Conservation (phyloP, 2,888 invertebrate species). For the Linnaemya vulpina region DNA sequence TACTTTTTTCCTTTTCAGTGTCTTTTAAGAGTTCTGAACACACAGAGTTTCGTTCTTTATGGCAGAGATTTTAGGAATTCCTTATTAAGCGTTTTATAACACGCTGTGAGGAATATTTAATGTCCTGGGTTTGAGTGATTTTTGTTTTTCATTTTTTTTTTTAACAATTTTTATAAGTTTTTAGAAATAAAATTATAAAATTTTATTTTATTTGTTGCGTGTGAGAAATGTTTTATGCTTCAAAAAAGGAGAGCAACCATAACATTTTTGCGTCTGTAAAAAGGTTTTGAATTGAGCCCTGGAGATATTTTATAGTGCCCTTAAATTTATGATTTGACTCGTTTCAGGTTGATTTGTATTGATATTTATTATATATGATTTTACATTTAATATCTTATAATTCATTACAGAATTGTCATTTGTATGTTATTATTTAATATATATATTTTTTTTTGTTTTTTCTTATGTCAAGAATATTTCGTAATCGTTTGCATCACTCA, state of each 20-base stretch:
- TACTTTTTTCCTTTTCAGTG: constrained; percentile 2
- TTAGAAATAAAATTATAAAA: constrained; percentile 39
- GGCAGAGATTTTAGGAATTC: constrained; percentile 62
- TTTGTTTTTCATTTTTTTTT: no score
- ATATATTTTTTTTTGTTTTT: constrained; percentile 3
- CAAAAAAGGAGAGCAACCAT: neutral
- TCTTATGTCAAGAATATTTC: constrained; percentile 64
- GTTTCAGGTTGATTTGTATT: neutral
- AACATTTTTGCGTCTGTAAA: no score
- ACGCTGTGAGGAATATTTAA: constrained; percentile 71
- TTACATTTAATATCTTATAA: constrained; percentile 30
- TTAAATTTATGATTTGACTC: neutral
- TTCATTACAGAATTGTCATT: constrained; percentile 6
- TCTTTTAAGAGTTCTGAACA: constrained; percentile 35
- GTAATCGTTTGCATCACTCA: constrained; percentile 72
- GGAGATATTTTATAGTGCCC: neutral
- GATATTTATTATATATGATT: neutral
- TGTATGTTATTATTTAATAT: neutral
- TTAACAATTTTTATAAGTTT: constrained; percentile 46
- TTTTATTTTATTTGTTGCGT: constrained; percentile 46
- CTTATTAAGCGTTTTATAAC: constrained; percentile 46
- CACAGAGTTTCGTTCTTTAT: constrained; percentile 45
- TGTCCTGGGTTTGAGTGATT: constrained; percentile 68
- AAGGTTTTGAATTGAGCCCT: no score
- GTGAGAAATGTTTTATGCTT: neutral